Conservation (phyloP, 2,113 vertebrate species). For the Heterochromis multidens region DNA sequence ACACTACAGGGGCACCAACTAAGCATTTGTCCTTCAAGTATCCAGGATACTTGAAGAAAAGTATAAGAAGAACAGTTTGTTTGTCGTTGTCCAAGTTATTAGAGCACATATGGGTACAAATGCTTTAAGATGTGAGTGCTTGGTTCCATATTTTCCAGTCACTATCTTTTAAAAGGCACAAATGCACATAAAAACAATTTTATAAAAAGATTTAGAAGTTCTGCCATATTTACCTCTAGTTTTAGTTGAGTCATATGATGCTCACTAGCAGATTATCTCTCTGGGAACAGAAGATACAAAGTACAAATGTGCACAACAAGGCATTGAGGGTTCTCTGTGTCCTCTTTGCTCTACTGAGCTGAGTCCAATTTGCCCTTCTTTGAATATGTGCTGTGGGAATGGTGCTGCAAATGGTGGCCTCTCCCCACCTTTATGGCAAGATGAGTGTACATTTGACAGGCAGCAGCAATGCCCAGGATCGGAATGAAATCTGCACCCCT, state of each 20-base stretch:
- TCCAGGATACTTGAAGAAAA: not conserved
- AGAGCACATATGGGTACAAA: not conserved
- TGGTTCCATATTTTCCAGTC: not conserved
- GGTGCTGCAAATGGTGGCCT: not conserved
- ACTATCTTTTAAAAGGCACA: not conserved
- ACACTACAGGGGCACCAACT: not conserved
- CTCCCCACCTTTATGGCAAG: constrained; percentile 8
- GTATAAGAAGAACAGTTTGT: not conserved
- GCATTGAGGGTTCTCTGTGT: constrained; percentile 26
- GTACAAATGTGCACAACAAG: constrained; percentile 36
- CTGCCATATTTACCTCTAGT: not conserved
- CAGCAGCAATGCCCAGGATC: constrained; percentile 10
- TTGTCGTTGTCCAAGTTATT: not conserved
- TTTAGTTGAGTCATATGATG: constrained; percentile 7
- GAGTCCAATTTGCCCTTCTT: constrained; percentile 63
- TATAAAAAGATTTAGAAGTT: not conserved
- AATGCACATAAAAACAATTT: not conserved
- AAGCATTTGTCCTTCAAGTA: not conserved
- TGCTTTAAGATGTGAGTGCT: fast-evolving
- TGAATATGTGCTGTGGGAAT: constrained; percentile 60
- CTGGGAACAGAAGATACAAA: constrained; percentile 3
- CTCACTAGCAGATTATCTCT: constrained; percentile 31
- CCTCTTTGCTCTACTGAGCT: constrained; percentile 61
- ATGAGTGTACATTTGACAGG: constrained; percentile 43
- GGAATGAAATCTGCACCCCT: constrained; percentile 18